Percentiles rank a stretch among this genome's conserved stretches.
phyloP scores from a whole-genome alignment of 2,797 vertebrate species.

The Syngnathus rostellatus region DNA sequence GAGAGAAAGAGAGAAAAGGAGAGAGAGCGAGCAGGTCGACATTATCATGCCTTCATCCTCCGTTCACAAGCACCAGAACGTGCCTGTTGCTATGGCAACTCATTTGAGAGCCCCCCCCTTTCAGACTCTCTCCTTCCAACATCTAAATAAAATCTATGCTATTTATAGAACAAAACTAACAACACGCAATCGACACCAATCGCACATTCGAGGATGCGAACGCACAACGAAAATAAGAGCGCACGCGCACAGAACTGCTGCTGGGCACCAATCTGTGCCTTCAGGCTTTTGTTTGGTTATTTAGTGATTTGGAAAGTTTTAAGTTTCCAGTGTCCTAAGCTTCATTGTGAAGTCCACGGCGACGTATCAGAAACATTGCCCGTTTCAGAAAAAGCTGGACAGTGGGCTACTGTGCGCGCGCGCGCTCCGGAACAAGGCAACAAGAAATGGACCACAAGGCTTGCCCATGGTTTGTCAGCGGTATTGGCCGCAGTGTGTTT shows the following conservation, averaged over 20 bases:
- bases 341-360: not conserved
- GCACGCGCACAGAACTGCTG: conserved; percentile 10
- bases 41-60: conserved; percentile 49
- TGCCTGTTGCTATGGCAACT: conserved; percentile 75
- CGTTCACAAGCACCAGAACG: conserved; percentile 54
- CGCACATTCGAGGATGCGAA: conserved; percentile 26
- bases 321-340: not conserved
- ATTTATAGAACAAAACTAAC: conserved; percentile 61
- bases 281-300: conserved; percentile 9
- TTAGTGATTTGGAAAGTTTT: not conserved
- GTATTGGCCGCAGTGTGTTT: not conserved
- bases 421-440: not conserved
- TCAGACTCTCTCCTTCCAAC: conserved; percentile 39
- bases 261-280: conserved; percentile 46
- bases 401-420: no score
- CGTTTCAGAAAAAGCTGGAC: not conserved
- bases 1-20: not conserved
- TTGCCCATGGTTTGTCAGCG: not conserved
- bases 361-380: not conserved
- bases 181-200: conserved; percentile 32
- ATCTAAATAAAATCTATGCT: conserved; percentile 71
- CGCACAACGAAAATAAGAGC: conserved; percentile 17
- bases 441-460: not conserved
- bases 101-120: conserved; percentile 41
- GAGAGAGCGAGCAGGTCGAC: conserved; percentile 10